phyloP scores from a whole-genome alignment of 2,888 invertebrate species.

The Pseudoips prasinana region DNA sequence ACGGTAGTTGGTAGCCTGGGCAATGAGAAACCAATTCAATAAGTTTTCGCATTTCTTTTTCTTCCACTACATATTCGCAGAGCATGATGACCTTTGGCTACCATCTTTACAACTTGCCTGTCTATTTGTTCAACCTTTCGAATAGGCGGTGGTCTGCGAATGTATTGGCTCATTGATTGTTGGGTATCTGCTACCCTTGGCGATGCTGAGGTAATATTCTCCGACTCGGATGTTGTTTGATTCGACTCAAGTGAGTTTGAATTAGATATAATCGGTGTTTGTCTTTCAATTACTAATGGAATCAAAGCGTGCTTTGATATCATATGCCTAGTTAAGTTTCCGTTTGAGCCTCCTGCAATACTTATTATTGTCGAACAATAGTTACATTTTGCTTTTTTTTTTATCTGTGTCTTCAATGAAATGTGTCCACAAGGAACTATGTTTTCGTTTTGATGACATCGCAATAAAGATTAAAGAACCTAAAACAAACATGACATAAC shows the following conservation, averaged over 20 bases:
- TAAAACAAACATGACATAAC: conserved; percentile 4
- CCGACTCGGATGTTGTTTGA: conserved; percentile 3
- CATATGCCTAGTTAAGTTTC: conserved; percentile 11
- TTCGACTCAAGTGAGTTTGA: conserved; percentile 5
- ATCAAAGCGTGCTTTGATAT: conserved; percentile 9
- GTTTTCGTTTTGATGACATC: conserved; percentile 7
- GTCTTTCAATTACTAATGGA: conserved; percentile 4
- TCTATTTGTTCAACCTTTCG: conserved; percentile 18
- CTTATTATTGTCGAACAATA: conserved; percentile 10
- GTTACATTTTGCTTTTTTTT: conserved; percentile 13
- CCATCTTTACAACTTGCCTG: conserved; percentile 18
- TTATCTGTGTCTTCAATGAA: conserved; percentile 8
- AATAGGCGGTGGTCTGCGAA: conserved; percentile 10
- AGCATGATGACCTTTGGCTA: conserved; percentile 21
- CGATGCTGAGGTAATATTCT: conserved; percentile 5
- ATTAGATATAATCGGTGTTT: conserved; percentile 6
- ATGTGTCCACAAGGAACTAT: conserved; percentile 8
- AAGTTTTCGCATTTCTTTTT: conserved; percentile 14
- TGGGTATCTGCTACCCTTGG: conserved; percentile 4
- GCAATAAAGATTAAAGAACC: conserved; percentile 3
- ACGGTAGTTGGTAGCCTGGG: conserved; percentile 15
- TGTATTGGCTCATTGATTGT: conserved; percentile 3
- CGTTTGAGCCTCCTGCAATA: conserved; percentile 9
- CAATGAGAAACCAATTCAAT: conserved; percentile 15
- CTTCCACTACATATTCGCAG: conserved; percentile 20